phyloP scores from a whole-genome alignment of 2,888 invertebrate genomes.

The Sclerodermus sp. region DNA sequence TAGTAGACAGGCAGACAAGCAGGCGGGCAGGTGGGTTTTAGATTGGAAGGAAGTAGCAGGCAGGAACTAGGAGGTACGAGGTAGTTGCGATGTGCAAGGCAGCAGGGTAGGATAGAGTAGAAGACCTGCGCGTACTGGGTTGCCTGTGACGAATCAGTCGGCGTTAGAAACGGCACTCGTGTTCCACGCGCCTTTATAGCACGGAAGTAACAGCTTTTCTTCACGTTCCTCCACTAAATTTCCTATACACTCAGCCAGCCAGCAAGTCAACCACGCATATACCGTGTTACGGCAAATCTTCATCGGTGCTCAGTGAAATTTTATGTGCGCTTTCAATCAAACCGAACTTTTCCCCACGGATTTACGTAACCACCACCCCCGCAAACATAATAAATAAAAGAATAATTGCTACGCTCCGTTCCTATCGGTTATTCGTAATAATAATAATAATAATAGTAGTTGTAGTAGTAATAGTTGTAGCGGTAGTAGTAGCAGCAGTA shows the following conservation, averaged over 20 bases:
- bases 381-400: too few species aligned
- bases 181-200: conserved; percentile 18
- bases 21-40: not conserved
- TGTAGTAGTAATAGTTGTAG: too few species aligned
- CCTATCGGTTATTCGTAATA: too few species aligned
- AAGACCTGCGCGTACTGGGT: conserved; percentile 39
- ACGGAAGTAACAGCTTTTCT: not conserved
- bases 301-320: not conserved
- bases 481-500: too few species aligned
- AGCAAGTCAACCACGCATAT: not conserved
- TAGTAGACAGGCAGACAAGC: too few species aligned
- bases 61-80: too few species aligned
- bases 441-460: too few species aligned
- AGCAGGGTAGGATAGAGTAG: conserved; percentile 23
- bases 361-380: too few species aligned
- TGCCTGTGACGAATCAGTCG: conserved; percentile 34
- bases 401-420: too few species aligned
- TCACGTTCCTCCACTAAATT: not conserved
- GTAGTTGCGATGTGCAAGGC: conserved; percentile 11
- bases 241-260: not conserved
- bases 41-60: too few species aligned
- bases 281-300: not conserved
- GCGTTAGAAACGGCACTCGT: conserved; percentile 37
- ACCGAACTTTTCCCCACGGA: not conserved
- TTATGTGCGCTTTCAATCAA: not conserved